These are phyloP conservation scores for Mungos mungo DNA, from an alignment of 2,113 vertebrate species.

Conservation along the genomic window DNA sequence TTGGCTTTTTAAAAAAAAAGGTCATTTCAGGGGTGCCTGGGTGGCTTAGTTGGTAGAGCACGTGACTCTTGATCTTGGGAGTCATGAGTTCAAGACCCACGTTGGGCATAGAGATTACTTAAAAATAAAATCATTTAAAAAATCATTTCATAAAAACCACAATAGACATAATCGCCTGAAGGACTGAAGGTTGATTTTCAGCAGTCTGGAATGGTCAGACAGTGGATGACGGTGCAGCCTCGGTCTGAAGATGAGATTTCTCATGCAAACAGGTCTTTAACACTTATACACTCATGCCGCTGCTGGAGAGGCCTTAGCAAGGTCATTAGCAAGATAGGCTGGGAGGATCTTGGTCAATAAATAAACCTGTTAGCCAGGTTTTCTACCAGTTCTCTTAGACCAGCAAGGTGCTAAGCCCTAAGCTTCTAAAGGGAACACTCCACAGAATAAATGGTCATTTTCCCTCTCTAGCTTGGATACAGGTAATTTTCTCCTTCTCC, in stretches of 20 bases:
- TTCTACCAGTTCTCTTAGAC: not conserved
- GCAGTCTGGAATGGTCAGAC: not conserved
- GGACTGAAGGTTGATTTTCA: not conserved
- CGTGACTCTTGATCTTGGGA: not conserved
- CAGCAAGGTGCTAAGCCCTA: not conserved
- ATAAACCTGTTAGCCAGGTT: constrained; percentile 17
- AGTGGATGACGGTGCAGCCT: not conserved
- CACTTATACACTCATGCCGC: not conserved
- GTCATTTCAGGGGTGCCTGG: not conserved
- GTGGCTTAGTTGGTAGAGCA: not conserved
- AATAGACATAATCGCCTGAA: not conserved
- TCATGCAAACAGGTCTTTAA: not conserved
- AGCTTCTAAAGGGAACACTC: not conserved
- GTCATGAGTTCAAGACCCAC: not conserved
- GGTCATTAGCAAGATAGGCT: not conserved
- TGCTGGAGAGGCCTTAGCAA: not conserved
- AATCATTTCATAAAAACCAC: not conserved
- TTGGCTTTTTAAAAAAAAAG: not conserved
- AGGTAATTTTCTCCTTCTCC: not conserved
- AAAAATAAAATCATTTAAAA: not conserved
- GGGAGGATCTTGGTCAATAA: not conserved
- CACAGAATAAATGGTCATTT: not conserved
- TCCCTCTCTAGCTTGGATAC: not conserved
- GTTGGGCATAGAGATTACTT: not conserved
- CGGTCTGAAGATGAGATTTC: not conserved